Conservation (phyloP, 2,797 vertebrate species). For the Pseudochirops cupreus region DNA sequence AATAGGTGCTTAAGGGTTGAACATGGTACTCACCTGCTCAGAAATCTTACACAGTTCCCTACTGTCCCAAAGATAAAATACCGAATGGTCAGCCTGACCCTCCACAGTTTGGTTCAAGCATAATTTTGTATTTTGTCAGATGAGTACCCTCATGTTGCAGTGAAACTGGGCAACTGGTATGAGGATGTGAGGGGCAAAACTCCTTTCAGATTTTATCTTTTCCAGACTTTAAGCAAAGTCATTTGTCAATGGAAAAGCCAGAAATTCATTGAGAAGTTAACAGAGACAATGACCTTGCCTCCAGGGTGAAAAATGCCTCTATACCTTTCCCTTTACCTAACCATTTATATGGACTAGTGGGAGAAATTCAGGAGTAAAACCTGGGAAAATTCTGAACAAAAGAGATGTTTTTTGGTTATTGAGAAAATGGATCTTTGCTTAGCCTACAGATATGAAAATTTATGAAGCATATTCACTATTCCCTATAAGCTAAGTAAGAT, state of each 20-base stretch:
- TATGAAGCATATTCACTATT: background rate
- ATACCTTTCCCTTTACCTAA: background rate
- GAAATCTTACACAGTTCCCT: background rate
- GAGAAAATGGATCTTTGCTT: background rate
- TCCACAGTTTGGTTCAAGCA: background rate
- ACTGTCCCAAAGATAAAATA: background rate
- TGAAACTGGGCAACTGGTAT: background rate
- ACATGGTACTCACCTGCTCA: background rate
- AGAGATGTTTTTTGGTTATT: background rate
- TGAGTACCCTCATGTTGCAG: background rate
- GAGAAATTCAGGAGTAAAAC: background rate
- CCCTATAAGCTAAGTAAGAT: background rate
- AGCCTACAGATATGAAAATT: background rate
- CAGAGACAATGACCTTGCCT: background rate
- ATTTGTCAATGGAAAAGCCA: background rate
- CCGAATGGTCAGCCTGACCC: background rate
- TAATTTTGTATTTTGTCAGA: background rate
- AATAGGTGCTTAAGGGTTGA: background rate
- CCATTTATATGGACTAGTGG: background rate
- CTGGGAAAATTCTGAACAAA: background rate
- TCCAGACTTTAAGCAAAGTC: background rate
- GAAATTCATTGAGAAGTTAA: background rate
- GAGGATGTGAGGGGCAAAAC: background rate
- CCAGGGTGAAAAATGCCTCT: background rate
- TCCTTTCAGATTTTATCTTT: background rate